Base-by-base conservation (phyloP, 2,888 invertebrate species). In the Chrysodeixis includens region DNA sequence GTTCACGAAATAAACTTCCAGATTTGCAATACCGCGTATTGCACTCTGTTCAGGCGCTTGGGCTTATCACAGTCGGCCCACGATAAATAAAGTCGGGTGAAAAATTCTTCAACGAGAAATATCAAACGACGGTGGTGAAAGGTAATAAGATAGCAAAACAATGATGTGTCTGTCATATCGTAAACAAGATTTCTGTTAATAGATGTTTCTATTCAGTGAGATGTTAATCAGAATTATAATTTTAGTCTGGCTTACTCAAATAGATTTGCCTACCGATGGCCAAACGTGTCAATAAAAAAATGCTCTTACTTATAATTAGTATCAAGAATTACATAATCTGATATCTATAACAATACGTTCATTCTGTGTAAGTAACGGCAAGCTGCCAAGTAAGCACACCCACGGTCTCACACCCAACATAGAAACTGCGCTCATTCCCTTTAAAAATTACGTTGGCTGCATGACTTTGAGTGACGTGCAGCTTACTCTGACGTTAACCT, bases 381-480 rank as follows among this genome's bases (percentile, higher is more conserved):
- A 40, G 44, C 32, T 76, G 72, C 76, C 71, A 76, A 76, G 68
- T 57, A 58, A 58, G 20, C 35, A 53, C 66, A 56, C 76, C 61
- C 67, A 73, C 40, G n/a, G n/a, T 35, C 35, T 35, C 35, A 40
- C 72, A 58, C 52, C 67, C 73, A 62, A 73, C 53, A 60, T 67
- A 59, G 69, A 77, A 67, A 73, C 62, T 55, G 62, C 46, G 44
- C 26, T 56, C 59, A 60, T 71, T 62, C 76, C 71, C 66, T 71
- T 56, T 16, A 56, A 49, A 49, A 49, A 49, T 49, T 49, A 49
- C 46, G 30, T 30, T 40, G 14, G 56, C 53, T 22, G 30, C 16
- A 4, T 44, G 44, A 44, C 44, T 57, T 51, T 46, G 44, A 56
- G 52, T 72, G 61, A 66, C 74, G 58, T 56, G 59, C 32, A 32